These are phyloP conservation scores for Triplophysa bombifrons DNA, from an alignment of 2,797 vertebrate genomes.

Conservation along the genomic window DNA sequence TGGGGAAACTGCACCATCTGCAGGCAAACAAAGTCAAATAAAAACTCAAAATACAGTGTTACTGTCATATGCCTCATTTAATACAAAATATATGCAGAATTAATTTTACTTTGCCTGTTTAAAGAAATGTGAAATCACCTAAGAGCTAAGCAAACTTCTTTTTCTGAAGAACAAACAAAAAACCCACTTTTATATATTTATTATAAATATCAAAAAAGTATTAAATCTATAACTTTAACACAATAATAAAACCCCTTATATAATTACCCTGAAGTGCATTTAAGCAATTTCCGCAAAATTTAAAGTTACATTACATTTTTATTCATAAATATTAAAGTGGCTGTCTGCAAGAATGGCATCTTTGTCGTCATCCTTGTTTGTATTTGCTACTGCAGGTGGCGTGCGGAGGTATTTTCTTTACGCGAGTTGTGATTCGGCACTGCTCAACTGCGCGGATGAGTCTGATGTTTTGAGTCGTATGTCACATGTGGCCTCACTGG, in stretches of 20 bases:
- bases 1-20: slow-evolving; percentile 49
- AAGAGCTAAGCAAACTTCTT: not conserved
- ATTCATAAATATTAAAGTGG: too few relatives aligned
- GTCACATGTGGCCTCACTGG: too few relatives aligned
- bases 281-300: too few relatives aligned
- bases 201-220: not conserved
- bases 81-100: not conserved
- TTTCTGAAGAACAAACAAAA: not conserved
- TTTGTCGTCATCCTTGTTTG: too few relatives aligned
- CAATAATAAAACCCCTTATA: not conserved
- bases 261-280: too few relatives aligned
- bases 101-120: not conserved
- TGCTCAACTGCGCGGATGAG: too few relatives aligned
- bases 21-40: slow-evolving; percentile 14
- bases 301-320: too few relatives aligned
- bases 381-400: too few relatives aligned
- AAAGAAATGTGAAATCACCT: not conserved
- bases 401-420: too few relatives aligned
- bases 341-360: too few relatives aligned
- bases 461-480: too few relatives aligned
- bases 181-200: not conserved
- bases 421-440: too few relatives aligned
- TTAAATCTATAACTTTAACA: not conserved
- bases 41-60: not conserved
- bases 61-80: not conserved